phyloP scores from a whole-genome alignment of 2,797 vertebrate species.

The Enoplosus armatus region DNA sequence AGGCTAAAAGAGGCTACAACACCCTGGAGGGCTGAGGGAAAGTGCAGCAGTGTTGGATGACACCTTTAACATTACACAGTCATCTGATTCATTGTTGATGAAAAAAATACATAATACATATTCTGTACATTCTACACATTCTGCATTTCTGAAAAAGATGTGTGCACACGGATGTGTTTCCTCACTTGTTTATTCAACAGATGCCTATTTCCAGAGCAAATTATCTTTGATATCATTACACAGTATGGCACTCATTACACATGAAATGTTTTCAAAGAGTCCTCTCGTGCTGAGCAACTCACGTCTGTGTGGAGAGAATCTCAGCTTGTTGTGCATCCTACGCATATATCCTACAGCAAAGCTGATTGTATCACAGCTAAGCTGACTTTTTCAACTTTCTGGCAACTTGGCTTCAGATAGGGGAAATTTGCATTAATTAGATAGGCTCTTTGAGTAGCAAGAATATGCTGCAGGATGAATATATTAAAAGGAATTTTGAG shows the following conservation, averaged over 20 bases:
- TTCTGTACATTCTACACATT: neutral
- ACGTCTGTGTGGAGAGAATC: slow-evolving; percentile 65
- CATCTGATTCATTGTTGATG: neutral
- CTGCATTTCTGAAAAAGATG: neutral
- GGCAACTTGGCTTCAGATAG: slow-evolving; percentile 76
- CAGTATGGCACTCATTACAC: slow-evolving; percentile 59
- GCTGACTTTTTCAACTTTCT: slow-evolving; percentile 84
- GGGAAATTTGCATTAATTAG: slow-evolving; percentile 86
- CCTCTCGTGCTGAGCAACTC: slow-evolving; percentile 32
- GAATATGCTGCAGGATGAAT: slow-evolving; percentile 78
- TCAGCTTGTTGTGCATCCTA: slow-evolving; percentile 75
- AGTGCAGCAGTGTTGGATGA: neutral
- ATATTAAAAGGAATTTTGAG: slow-evolving; percentile 68
- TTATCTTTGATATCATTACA: slow-evolving; percentile 57
- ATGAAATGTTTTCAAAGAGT: slow-evolving; percentile 66
- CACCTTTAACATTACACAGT: neutral
- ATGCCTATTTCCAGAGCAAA: slow-evolving; percentile 37
- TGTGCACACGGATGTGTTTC: neutral
- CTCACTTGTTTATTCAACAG: slow-evolving; percentile 23
- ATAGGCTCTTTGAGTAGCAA: slow-evolving; percentile 74
- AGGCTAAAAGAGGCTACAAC: neutral
- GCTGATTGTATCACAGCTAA: slow-evolving; percentile 77
- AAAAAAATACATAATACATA: neutral
- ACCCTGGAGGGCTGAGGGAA: neutral
- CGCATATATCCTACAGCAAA: slow-evolving; percentile 75